Percentiles rank a stretch among this genome's conserved stretches.
Conservation (phyloP, 2,888 invertebrate species). For the Mythimna impura region DNA sequence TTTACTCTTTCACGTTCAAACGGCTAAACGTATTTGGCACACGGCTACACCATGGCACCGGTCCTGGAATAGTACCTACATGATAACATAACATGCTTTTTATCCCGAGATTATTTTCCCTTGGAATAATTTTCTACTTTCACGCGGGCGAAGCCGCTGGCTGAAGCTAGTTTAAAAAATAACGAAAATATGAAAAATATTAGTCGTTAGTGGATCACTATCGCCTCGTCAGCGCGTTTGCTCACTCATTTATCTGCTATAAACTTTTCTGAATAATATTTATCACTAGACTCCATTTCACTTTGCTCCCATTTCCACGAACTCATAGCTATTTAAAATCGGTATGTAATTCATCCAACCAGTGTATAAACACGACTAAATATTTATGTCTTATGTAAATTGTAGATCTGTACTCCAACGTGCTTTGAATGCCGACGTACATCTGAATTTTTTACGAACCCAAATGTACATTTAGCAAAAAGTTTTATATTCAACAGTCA, state of each 20-base stretch:
- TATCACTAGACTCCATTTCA: conserved; percentile 55
- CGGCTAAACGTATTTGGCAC: too few species aligned
- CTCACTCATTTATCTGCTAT: conserved; percentile 35
- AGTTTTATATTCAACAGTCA: conserved; percentile 21
- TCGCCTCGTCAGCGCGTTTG: conserved; percentile 22
- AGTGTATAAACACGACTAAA: conserved; percentile 9
- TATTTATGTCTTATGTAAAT: conserved; percentile 27
- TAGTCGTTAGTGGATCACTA: background rate
- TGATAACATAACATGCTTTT: too few species aligned
- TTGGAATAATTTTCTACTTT: too few species aligned
- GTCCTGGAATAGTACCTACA: too few species aligned
- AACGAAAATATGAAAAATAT: conserved; percentile 10
- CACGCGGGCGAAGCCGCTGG: background rate
- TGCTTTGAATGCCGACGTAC: background rate
- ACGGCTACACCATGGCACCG: too few species aligned
- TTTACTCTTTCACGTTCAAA: too few species aligned
- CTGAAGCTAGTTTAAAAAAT: background rate
- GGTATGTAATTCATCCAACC: background rate
- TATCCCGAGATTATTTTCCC: too few species aligned
- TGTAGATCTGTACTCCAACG: background rate
- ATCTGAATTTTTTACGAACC: conserved; percentile 16
- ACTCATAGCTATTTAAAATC: conserved; percentile 36
- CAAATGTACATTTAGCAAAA: conserved; percentile 39
- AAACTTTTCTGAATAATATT: conserved; percentile 48
- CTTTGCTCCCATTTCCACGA: conserved; percentile 32